Conservation (phyloP, 2,797 vertebrate species). For the Trachurus trachurus region DNA sequence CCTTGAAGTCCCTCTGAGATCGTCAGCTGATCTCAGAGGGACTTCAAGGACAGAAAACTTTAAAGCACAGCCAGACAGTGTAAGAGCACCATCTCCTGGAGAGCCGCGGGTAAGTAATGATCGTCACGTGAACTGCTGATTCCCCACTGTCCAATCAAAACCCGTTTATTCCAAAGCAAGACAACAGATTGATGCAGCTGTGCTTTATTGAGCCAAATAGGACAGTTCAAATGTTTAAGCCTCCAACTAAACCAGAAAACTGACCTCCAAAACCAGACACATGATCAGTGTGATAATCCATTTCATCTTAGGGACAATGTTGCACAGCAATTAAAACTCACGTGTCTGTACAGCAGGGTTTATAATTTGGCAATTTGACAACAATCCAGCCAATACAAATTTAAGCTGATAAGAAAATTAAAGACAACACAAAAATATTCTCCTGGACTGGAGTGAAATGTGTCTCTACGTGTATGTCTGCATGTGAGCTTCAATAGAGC, state of each 20-base stretch:
- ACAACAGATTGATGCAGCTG: constrained; percentile 17
- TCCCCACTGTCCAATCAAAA: constrained; percentile 26
- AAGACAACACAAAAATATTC: not conserved
- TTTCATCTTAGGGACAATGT: not conserved
- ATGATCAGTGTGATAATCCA: not conserved
- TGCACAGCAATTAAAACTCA: not conserved
- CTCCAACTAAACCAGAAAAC: not conserved
- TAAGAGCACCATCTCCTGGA: constrained; percentile 70
- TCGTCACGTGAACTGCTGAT: constrained; percentile 28
- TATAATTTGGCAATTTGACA: not conserved
- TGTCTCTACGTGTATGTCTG: not conserved
- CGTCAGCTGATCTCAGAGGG: not conserved
- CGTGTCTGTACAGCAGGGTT: not conserved
- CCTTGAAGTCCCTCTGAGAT: not conserved
- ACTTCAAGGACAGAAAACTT: too few relatives aligned
- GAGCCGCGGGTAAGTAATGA: not conserved
- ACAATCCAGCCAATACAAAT: not conserved
- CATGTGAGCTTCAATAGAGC: constrained; percentile 30
- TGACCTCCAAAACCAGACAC: not conserved
- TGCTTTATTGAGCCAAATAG: not conserved
- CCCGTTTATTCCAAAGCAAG: not conserved
- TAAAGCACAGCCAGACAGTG: not conserved
- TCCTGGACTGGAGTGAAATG: constrained; percentile 3
- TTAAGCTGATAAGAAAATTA: not conserved
- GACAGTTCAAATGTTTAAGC: not conserved